These are phyloP conservation scores for Hyposmocoma kahamanoa DNA, from an alignment of 1,140 invertebrate species.

Conservation along the genomic window DNA sequence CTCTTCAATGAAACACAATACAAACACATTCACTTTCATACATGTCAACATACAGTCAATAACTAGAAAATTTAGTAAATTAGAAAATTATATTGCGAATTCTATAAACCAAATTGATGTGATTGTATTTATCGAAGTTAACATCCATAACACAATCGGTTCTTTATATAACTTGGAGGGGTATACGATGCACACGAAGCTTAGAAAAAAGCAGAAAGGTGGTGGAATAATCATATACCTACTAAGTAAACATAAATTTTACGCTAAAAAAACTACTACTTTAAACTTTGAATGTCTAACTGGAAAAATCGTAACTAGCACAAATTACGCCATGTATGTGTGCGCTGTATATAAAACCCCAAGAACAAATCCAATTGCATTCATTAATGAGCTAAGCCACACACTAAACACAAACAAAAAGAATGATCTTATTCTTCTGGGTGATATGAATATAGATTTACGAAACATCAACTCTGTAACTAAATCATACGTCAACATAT, in stretches of 20 bases:
- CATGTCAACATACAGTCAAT: background rate
- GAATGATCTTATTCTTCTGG: background rate
- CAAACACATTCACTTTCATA: background rate
- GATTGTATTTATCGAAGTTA: constrained; percentile 2
- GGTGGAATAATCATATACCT: background rate
- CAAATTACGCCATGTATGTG: background rate
- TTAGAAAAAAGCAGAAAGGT: background rate
- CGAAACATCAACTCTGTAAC: background rate
- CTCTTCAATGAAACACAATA: background rate
- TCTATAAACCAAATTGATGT: background rate
- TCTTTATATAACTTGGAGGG: background rate
- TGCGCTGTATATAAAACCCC: background rate
- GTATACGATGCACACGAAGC: background rate
- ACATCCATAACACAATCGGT: background rate
- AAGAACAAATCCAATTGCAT: background rate
- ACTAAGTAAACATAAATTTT: constrained; percentile 1
- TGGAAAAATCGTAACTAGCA: background rate
- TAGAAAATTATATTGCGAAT: background rate
- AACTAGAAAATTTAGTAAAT: background rate
- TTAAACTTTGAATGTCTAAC: background rate
- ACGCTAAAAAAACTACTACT: background rate
- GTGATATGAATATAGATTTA: background rate
- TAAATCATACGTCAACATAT: background rate
- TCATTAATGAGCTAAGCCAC: background rate
- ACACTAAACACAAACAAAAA: background rate